A percentile compares a stretch with the other conserved stretches of the same genome.
These are phyloP conservation scores for Lepeophtheirus nordmannii DNA, from an alignment of 2,888 invertebrate species.

Conservation along the genomic window DNA sequence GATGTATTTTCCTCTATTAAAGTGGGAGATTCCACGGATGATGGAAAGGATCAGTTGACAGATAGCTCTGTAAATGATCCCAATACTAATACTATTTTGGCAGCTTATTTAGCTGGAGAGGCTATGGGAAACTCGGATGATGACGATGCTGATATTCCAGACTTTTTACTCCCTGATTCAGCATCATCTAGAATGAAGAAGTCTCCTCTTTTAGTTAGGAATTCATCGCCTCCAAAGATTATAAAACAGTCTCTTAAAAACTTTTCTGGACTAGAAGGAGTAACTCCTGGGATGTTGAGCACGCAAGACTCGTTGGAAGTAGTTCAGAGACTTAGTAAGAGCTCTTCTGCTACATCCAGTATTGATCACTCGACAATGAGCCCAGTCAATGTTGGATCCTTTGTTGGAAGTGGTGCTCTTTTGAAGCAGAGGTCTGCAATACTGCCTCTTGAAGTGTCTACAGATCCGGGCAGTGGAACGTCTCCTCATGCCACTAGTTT, in stretches of 20 bases:
- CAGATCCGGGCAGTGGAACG: neutral
- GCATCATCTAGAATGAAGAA: constrained; percentile 22
- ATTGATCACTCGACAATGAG: constrained; percentile 15
- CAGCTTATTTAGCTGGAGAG: too few relatives aligned
- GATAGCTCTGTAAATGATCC: too few relatives aligned
- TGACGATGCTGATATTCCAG: constrained; percentile 28
- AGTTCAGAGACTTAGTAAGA: neutral
- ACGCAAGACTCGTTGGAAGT: constrained; percentile 15
- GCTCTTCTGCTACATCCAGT: neutral
- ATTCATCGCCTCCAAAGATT: constrained; percentile 28
- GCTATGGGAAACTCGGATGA: constrained; percentile 23
- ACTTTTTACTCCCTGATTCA: constrained; percentile 28
- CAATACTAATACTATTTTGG: too few relatives aligned
- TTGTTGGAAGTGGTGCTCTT: too few relatives aligned
- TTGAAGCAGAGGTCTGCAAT: constrained; percentile 5
- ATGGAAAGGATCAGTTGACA: too few relatives aligned
- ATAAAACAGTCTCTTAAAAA: constrained; percentile 29
- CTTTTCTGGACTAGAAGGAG: constrained; percentile 30
- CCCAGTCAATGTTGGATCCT: neutral
- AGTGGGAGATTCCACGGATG: neutral
- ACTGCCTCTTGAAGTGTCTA: constrained; percentile 25
- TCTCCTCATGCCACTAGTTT: too few relatives aligned
- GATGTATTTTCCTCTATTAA: constrained; percentile 1
- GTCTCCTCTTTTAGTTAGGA: constrained; percentile 23
- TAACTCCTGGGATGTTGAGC: constrained; percentile 26